Percentiles rank a stretch among this genome's conserved stretches.
phyloP scores from a whole-genome alignment of 2,797 vertebrate genomes.

The Malacoraja senta region DNA sequence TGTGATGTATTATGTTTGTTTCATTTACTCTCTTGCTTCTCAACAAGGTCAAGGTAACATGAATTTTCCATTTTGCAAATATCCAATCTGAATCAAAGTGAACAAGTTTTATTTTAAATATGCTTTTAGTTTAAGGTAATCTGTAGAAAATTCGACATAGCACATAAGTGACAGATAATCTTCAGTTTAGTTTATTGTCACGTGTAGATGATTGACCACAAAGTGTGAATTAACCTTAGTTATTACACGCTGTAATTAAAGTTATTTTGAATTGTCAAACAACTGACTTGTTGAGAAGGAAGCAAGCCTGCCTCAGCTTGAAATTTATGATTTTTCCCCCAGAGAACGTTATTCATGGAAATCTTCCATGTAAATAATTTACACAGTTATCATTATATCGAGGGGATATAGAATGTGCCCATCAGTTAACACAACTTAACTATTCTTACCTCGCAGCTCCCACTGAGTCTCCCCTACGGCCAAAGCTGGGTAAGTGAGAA shows the following conservation, averaged over 20 bases:
- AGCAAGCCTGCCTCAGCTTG: background rate
- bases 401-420: background rate
- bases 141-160: too few species aligned
- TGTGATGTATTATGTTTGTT: background rate
- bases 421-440: conserved; percentile 42
- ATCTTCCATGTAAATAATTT: conserved; percentile 8
- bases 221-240: background rate
- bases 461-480: conserved; percentile 78
- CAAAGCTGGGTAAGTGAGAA: conserved; percentile 73
- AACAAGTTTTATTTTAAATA: background rate
- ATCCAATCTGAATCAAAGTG: background rate
- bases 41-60: background rate
- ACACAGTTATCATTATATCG: background rate
- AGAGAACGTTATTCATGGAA: background rate
- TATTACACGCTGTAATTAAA: background rate
- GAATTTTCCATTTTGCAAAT: background rate
- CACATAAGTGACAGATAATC: background rate
- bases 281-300: background rate
- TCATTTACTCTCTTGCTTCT: background rate
- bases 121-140: background rate
- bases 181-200: too few species aligned
- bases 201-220: too few species aligned
- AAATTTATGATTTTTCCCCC: background rate
- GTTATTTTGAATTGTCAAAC: background rate
- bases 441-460: conserved; percentile 66